Evolutionary conservation across 2,113 vertebrate genomes (phyloP), one percentile per base, ranked within the genome.

Genomic region (Entelurus aequoreus): DNA sequence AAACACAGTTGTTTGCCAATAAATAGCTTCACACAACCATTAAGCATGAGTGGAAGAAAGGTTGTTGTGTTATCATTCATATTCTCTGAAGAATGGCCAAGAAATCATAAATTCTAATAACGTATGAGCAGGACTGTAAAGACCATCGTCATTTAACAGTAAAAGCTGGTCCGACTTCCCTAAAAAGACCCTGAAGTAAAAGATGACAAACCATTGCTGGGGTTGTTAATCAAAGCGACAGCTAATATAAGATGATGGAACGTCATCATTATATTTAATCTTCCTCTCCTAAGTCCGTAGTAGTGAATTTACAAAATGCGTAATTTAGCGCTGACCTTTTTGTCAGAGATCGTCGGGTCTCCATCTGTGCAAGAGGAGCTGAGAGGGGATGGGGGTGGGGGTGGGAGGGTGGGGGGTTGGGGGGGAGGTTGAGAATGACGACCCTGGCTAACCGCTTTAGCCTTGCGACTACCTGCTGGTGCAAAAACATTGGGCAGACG

Each of bases 381-480:
- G 87, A 81, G 73, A 88, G 71, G 69, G 90, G 42, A 46, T 12
- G 42, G 42, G 42, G 40, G 42, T 3, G n/a, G n/a, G n/a, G n/a
- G n/a, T n/a, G n/a, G n/a, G n/a, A n/a, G n/a, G n/a, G n/a, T n/a
- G n/a, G n/a, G n/a, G n/a, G n/a, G n/a, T n/a, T n/a, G 11, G 42
- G 42, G 11, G 42, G 87, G 91, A 2, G 19, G 28, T 28, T 1
- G 28, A 91, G 91, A 93, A 91, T 92, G 87, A 91, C 93, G 92
- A 94, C 92, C 91, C 92, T 92, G 89, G 87, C 84, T 46, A 93
- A 91, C 89, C 90, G 94, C 91, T 91, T 93, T 46, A 46, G 87
- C 11, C 90, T 92, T 89, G 90, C 82, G 94, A 89, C 94, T 94
- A 92, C 96, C 94, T 96, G 96, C 96, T 98, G 95, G 87, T 98